Conservation (phyloP, 1,140 invertebrate genomes). For the Heliconius melpomene region DNA sequence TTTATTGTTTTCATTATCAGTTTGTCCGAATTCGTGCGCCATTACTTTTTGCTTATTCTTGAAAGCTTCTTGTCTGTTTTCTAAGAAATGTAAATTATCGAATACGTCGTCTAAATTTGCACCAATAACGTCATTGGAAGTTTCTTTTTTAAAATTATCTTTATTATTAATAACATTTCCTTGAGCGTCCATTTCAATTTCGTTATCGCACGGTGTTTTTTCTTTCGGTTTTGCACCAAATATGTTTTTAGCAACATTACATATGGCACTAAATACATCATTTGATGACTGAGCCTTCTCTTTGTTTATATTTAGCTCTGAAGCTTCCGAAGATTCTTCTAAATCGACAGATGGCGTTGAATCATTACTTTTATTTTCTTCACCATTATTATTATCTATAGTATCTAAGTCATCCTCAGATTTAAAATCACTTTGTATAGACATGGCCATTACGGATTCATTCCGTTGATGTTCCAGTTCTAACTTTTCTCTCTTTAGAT, state of each 20-base stretch:
- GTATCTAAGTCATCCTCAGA: slow-evolving; percentile 52
- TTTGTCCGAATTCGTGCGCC: slow-evolving; percentile 67
- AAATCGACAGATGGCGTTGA: slow-evolving; percentile 44
- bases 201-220: slow-evolving; percentile 59
- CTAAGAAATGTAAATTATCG: slow-evolving; percentile 60
- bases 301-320: slow-evolving; percentile 45
- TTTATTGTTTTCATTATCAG: slow-evolving; percentile 65
- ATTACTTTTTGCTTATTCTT: slow-evolving; percentile 74
- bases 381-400: slow-evolving; percentile 42
- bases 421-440: slow-evolving; percentile 63
- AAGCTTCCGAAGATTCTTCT: slow-evolving; percentile 30
- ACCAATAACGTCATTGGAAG: slow-evolving; percentile 67
- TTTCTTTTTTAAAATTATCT: slow-evolving; percentile 45
- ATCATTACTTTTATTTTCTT: slow-evolving; percentile 42
- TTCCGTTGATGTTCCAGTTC: slow-evolving; percentile 74
- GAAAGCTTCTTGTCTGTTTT: slow-evolving; percentile 61
- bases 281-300: slow-evolving; percentile 51
- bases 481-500: slow-evolving; percentile 75
- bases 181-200: slow-evolving; percentile 63
- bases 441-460: slow-evolving; percentile 71
- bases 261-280: slow-evolving; percentile 62
- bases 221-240: slow-evolving; percentile 55
- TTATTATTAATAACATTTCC: slow-evolving; percentile 63
- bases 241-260: slow-evolving; percentile 64
- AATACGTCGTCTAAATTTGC: slow-evolving; percentile 51